Percentiles rank a stretch among this genome's conserved stretches.
Conservation (phyloP, 2,113 vertebrate genomes). For the Tiliqua scincoides region DNA sequence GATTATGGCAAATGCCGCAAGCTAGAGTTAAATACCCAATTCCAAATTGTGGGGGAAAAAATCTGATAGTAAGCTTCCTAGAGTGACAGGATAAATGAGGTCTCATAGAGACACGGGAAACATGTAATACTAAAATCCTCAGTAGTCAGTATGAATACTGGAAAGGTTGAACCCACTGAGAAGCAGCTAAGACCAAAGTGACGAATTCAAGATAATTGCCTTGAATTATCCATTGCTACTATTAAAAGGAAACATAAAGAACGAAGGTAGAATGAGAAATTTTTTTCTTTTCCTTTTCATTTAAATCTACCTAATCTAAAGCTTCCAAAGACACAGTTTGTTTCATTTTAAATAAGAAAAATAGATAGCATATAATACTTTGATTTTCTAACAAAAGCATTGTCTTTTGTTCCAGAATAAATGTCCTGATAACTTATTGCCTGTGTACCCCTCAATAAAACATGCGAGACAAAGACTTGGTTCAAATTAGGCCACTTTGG, state of each 20-base stretch:
- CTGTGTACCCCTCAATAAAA: too few relatives aligned
- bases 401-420: neutral
- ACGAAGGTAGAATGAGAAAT: neutral
- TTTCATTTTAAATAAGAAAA: neutral
- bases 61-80: constrained; percentile 15
- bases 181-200: neutral
- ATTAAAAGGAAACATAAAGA: neutral
- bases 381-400: neutral
- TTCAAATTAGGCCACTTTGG: too few relatives aligned
- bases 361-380: neutral
- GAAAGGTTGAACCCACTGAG: neutral
- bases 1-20: constrained; percentile 27
- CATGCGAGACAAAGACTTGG: too few relatives aligned
- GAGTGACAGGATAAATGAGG: constrained; percentile 9
- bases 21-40: constrained; percentile 14
- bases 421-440: too few relatives aligned
- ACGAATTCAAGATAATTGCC: neutral
- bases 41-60: neutral
- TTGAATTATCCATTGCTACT: neutral
- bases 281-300: too few relatives aligned
- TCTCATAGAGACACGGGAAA: neutral
- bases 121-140: neutral
- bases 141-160: neutral
- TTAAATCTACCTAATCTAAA: neutral
- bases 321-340: neutral